Evolutionary conservation across 1,140 invertebrate genomes (phyloP), one percentile per base, ranked within the genome.

Genomic region (Pseudomyrmex flavicornis): DNA sequence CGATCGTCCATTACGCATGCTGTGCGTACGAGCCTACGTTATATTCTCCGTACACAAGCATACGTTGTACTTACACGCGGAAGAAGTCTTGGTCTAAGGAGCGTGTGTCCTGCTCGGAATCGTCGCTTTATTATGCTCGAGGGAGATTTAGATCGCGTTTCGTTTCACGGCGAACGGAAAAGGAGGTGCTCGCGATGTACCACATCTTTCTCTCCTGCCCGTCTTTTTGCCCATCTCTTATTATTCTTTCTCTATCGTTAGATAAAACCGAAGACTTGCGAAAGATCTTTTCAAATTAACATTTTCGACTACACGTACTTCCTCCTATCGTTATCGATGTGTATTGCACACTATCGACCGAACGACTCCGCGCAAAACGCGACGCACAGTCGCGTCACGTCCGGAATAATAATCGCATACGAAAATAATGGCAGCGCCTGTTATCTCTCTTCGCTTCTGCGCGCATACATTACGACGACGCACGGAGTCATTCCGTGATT

Each of bases 1-100:
- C 90, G 93, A 91, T 35, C 35, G 35, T 93, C 92, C 91, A 87
- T 88, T 92, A 92, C 90, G 89, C 90, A 91, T 91, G 89, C 90
- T 90, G 90, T 91, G 90, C 88, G 85, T 77, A 74, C 73, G 50
- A 35, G 35, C 35, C 35, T 52, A 68, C 17, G 15, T 35, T 35
- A 35, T 86, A 84, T 80, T 85, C 86, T 89, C 82, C 75, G 83
- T 75, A 48, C 74, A 89, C 83, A 15, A 68, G 20, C 85, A 75
- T 7, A 35, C 35, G 35, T 35, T 87, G 86, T 83, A 74, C 82
- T 35, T 9, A 70, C 82, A 84, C 75, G 76, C 80, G 59, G 65
- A 84, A 87, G 85, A 61, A 54, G 69, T 35, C 75, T 87, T 75
- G 70, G 85, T 79, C 82, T 17, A 62, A 26, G 54, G 74, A 56